Conservation (phyloP, 2,113 vertebrate species). For the Pangasianodon hypophthalmus region DNA sequence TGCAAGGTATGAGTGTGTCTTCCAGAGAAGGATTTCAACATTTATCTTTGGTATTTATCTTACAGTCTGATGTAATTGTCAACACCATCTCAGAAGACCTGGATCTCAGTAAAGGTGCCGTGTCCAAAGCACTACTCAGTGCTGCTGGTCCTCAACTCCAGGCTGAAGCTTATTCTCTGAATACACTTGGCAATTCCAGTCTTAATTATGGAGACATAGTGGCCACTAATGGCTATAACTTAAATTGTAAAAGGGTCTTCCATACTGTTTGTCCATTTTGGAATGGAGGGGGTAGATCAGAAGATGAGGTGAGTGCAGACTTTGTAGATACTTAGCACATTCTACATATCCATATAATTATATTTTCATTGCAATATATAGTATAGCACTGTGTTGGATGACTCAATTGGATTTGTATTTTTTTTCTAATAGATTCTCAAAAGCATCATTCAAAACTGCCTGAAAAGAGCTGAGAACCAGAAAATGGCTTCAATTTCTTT, state of each 20-base stretch:
- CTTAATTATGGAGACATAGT: slow-evolving; percentile 63
- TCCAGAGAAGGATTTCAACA: neutral
- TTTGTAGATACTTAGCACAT: neutral
- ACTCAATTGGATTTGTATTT: neutral
- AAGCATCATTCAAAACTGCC: slow-evolving; percentile 71
- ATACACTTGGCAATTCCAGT: rapidly evolving
- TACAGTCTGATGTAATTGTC: slow-evolving; percentile 81
- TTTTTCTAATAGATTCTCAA: slow-evolving; percentile 62
- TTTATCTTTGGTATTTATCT: neutral
- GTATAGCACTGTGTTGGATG: neutral
- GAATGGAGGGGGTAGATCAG: slow-evolving; percentile 18
- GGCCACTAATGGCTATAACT: slow-evolving; percentile 70
- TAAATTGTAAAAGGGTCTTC: slow-evolving; percentile 73
- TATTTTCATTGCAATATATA: neutral
- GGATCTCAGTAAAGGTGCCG: slow-evolving; percentile 70
- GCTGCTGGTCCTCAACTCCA: slow-evolving; percentile 77
- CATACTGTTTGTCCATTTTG: slow-evolving; percentile 74
- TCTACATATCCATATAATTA: neutral
- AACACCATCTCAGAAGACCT: slow-evolving; percentile 77
- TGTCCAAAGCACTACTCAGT: slow-evolving; percentile 77
- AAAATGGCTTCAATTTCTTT: slow-evolving; percentile 76
- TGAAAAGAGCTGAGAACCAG: slow-evolving; percentile 71
- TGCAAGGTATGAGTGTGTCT: neutral
- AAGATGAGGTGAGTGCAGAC: slow-evolving; percentile 66
- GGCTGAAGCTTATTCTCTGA: slow-evolving; percentile 57